A percentile compares a stretch with the other conserved stretches of the same genome.
phyloP scores from a whole-genome alignment of 2,888 invertebrate genomes.

The Micoletzkya japonica region DNA sequence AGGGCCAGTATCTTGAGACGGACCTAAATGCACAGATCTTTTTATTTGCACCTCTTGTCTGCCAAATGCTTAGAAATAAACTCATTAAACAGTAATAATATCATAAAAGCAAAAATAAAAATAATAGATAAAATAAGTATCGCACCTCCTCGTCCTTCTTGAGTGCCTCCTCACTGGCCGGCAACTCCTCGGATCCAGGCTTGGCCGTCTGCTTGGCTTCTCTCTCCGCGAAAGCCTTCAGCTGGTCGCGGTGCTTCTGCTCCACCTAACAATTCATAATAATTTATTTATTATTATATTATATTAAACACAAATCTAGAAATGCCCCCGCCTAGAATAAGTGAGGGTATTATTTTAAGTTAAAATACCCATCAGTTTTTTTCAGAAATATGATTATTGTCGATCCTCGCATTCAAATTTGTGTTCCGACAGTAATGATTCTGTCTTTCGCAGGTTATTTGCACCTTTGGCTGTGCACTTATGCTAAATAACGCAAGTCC shows the following conservation, averaged over 20 bases:
- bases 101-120: background rate
- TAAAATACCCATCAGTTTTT: too few species aligned
- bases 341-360: too few species aligned
- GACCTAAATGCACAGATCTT: slow-evolving; percentile 27
- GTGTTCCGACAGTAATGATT: too few species aligned
- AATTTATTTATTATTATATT: background rate
- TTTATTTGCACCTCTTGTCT: background rate
- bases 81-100: background rate
- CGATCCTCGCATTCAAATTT: too few species aligned
- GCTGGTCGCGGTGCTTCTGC: slow-evolving; percentile 89
- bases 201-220: slow-evolving; percentile 24
- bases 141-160: slow-evolving; percentile 49
- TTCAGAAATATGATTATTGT: too few species aligned
- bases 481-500: too few species aligned
- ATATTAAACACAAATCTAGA: too few species aligned
- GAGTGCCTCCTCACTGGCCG: slow-evolving; percentile 50
- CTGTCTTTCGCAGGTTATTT: too few species aligned
- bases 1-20: slow-evolving; percentile 46
- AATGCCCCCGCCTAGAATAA: too few species aligned
- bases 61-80: background rate
- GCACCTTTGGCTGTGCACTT: too few species aligned
- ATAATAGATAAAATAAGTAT: background rate
- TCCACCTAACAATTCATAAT: slow-evolving; percentile 71
- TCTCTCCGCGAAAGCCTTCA: slow-evolving; percentile 77
- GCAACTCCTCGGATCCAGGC: slow-evolving; percentile 39